These are phyloP conservation scores for Anneissia japonica DNA, from an alignment of 35 echinoderm and acorn worm species.

Conservation along the genomic window DNA sequence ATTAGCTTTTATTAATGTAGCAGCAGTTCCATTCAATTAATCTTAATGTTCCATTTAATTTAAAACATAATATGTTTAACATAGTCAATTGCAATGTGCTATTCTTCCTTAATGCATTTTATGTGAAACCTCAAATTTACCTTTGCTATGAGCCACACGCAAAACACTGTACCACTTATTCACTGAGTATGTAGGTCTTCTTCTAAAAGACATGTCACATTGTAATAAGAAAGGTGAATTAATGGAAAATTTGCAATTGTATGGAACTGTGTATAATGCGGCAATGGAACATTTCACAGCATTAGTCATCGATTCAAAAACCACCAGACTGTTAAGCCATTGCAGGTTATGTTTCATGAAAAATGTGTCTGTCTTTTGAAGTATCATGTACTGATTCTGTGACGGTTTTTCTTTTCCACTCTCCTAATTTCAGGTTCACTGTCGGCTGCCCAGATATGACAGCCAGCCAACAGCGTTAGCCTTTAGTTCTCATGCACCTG, in stretches of 20 bases:
- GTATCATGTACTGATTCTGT: background rate
- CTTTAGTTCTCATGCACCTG: background rate
- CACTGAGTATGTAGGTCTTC: too few relatives aligned
- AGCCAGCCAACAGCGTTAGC: constrained; percentile 2
- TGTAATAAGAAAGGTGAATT: background rate
- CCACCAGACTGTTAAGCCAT: background rate
- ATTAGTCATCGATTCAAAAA: background rate
- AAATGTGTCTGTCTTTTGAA: background rate
- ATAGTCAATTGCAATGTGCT: too few relatives aligned
- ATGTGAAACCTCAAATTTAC: too few relatives aligned
- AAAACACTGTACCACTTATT: too few relatives aligned
- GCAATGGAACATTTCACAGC: background rate
- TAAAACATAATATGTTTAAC: too few relatives aligned
- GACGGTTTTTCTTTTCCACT: background rate
- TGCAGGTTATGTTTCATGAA: background rate
- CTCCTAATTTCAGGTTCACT: background rate
- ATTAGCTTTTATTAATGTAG: too few relatives aligned
- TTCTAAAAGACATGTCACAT: too few relatives aligned
- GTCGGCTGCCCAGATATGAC: background rate
- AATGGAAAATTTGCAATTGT: background rate
- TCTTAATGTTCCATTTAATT: too few relatives aligned
- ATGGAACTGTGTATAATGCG: background rate
- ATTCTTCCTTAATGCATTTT: too few relatives aligned
- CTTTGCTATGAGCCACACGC: too few relatives aligned
- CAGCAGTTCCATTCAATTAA: too few relatives aligned